Evolutionary conservation across 2,113 vertebrate genomes (phyloP).

Genomic region (Heliornis fulica): DNA sequence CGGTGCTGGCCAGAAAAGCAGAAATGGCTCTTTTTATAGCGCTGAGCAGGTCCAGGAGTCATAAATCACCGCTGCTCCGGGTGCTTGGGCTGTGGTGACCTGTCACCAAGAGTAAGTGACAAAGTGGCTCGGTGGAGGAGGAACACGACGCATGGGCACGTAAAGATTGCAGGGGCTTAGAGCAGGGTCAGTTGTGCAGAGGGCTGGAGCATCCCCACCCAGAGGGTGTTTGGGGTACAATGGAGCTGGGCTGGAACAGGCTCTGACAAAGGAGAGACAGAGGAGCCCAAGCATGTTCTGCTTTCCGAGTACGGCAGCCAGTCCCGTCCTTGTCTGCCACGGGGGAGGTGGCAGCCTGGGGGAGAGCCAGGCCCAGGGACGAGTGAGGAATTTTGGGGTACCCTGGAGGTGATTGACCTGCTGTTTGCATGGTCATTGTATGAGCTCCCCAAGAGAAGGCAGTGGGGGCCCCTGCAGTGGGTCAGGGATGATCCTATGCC

Average conservation of each 20-base stretch:
- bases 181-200: too few relatives aligned
- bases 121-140: neutral
- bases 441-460: neutral
- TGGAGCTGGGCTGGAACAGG: neutral
- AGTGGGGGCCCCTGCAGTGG: rapidly evolving
- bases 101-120: neutral
- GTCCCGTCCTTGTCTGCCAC: neutral
- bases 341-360: neutral
- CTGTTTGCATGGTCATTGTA: rapidly evolving
- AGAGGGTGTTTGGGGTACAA: too few relatives aligned
- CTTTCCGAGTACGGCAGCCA: neutral
- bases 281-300: neutral
- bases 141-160: neutral
- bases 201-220: neutral
- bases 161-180: neutral
- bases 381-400: neutral
- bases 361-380: neutral
- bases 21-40: neutral
- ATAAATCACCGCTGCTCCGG: slow-evolving; percentile 17
- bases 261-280: neutral
- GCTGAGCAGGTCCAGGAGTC: neutral
- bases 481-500: neutral
- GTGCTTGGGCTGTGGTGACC: neutral
- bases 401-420: neutral
- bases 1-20: neutral